Evolutionary conservation across 2,888 invertebrate species (phyloP), one percentile per base, ranked within the genome.

Genomic region (Mycalesis mineus): DNA sequence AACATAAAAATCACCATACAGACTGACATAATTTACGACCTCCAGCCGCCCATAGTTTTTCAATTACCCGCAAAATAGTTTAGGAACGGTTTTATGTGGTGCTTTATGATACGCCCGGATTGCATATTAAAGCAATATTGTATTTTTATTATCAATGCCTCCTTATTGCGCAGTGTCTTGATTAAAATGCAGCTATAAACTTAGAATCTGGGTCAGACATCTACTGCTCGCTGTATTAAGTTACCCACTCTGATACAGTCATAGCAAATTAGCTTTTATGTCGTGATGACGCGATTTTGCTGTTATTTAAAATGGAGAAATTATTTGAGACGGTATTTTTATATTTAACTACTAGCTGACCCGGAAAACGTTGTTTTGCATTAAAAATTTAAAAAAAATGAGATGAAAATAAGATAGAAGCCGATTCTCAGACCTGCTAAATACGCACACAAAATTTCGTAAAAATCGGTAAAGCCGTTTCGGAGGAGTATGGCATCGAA

Each of bases 1-100:
- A 40, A 40, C 50, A 40, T 39, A 40, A 51, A 51, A 41, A 51
- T 56, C 31, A 44, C 44, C 44, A 42, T 44, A 45, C 60, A 60
- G 22, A 62, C 54, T 33, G 39, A 42, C 33, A 41, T 57, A 50
- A 62, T 58, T 62, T 62, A 62, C 56, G 62, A 48, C 44, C 9
- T 4, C 56, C 37, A 17, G 9, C 53, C 60, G 49, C 55, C 60
- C 53, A 55, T 57, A 49, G 57, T 55, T 62, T 60, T 64, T 64
- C 62, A 64, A 64, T 64, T 64, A 62, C 57, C 39, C 40, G 51
- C 51, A 15, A 40, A 40, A 15, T 53, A 51, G 59, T 51, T 50
- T 49, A 55, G 33, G 37, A 53, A 48, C 29, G 22, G 40, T 60
- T 62, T 62, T 56, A 58, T 55, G 59, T 15, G 9, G 36, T 17